Evolutionary conservation across 2,888 invertebrate species (phyloP), one percentile per base, ranked within the genome.

Genomic region (Torymus auratus): DNA sequence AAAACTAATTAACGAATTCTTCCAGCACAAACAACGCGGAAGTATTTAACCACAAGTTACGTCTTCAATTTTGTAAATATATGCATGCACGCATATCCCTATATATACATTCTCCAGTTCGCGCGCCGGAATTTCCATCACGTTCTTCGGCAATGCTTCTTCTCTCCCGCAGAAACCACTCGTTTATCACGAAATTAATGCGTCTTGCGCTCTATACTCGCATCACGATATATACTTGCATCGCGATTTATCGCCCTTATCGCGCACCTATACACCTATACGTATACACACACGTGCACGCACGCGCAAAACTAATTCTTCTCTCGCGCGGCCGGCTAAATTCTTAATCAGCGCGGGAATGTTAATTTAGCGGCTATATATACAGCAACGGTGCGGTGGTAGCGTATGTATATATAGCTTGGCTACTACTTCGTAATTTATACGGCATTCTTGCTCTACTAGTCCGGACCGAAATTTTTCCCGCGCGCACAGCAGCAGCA

Each of bases 301-400:
- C 4, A 28, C 28, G 3, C 28, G 28, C 28, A 50, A 62, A 52
- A 20, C n/a, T 53, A 52, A 61, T 62, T 62, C 55, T 72, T 61
- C 50, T 61, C 50, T 52, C 20, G 3, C 28, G 28, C 50, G 53
- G 62, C n/a, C 52, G n/a, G n/a, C 15, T 58, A 15, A 61, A 61
- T 71, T 71, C 71, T 58, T 61, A 61, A 64, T 55, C 62, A 11
- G 64, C 15, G 15, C 13, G 50, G n/a, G 65, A 74, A 65, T 65
- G 65, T 50, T 58, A 60, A 50, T 55, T 52, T 62, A 65, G 50
- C 17, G 55, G 13, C 20, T 28, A 55, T 28, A 55, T 28, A 55
- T 28, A 55, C 17, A 23, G 13, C 20, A 55, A 52, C 28, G 55
- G 28, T 28, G 7, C n/a, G n/a, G n/a, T n/a, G n/a, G n/a, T n/a